Base-by-base conservation (phyloP, 2,113 vertebrate genomes). In the Perca flavescens region DNA sequence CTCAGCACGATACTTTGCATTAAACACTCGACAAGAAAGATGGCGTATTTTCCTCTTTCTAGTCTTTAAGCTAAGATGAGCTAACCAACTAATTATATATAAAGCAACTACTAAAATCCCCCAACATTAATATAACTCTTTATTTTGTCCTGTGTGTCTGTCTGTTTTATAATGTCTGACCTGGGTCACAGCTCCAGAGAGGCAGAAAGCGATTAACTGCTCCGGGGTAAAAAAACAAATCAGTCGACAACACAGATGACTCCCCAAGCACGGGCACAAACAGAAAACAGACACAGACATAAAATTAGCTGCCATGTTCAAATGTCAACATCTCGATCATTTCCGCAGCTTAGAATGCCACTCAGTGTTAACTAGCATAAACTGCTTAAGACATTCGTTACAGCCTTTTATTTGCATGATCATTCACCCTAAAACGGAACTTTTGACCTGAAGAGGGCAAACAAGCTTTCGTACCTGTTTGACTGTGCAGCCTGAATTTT, bases 301-400 rank as follows among this genome's bases (percentile, higher is more conserved):
- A 80, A 73, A 84, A 80, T 71, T 61, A 80, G 69, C 52, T 60
- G 46, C 73, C 46, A 72, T 50, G 6, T 40, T 57, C 68, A 90
- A 87, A 88, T 85, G 84, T 81, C 82, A 83, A 43, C 71, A 71
- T 84, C 71, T 88, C 75, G 28, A 75, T 74, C 84, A 86, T 69
- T 79, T 68, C 65, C 72, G 25, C 25, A 68, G 56, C 56, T 11
- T 52, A 65, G 53, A 75, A 85, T 62, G 74, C 71, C 88, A 79
- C 21, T 0, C 3, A 31, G 62, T 62, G 67, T 25, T 58, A 49
- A 28, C 31, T 16, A 49, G 34, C 25, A 71, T 63, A 43, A 69
- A 85, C 16, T 13, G 54, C 66, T 68, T 12, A 22, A 34, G 67
- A 49, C 17, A 16, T 21, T 17, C 61, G 21, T 71, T 25, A 19